A percentile compares a stretch with the other conserved stretches of the same genome.
Evolutionary conservation across 2,113 vertebrate genomes (phyloP).

Genomic region (Macrotus californicus): DNA sequence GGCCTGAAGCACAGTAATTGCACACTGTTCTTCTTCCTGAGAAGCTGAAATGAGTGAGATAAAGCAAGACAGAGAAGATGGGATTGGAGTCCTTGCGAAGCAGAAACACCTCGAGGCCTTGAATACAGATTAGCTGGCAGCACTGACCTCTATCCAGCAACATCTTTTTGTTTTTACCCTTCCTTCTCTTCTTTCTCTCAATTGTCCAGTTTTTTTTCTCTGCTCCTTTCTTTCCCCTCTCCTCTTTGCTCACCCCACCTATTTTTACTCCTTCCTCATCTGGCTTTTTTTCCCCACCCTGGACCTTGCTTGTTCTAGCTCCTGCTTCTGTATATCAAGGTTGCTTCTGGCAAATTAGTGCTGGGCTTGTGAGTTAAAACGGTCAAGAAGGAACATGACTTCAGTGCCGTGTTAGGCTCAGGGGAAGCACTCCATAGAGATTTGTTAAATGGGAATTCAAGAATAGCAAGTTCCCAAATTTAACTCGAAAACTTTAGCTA

Average conservation of each 20-base stretch:
- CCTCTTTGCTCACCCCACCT: neutral
- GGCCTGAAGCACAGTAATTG: neutral
- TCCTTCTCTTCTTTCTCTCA: neutral
- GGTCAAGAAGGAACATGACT: neutral
- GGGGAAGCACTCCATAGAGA: neutral
- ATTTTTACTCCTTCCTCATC: slow-evolving; percentile 8
- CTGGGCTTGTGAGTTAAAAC: neutral
- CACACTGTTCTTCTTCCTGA: neutral
- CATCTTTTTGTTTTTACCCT: neutral
- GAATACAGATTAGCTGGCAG: neutral
- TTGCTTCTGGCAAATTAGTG: neutral
- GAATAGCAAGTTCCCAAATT: neutral
- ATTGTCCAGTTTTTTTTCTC: neutral
- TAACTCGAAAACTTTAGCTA: neutral
- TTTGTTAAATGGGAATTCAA: neutral
- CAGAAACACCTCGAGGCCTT: neutral
- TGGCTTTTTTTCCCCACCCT: neutral
- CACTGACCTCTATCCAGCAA: neutral
- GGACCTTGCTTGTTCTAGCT: neutral
- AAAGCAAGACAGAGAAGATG: neutral
- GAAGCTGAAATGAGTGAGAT: neutral
- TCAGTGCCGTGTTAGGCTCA: neutral
- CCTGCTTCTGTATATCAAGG: neutral
- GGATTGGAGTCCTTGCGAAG: neutral
- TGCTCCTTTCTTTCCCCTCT: neutral